Percentiles rank a stretch among this genome's conserved stretches.
Conservation (phyloP, 2,888 invertebrate species). For the Prenolepis imparis region DNA sequence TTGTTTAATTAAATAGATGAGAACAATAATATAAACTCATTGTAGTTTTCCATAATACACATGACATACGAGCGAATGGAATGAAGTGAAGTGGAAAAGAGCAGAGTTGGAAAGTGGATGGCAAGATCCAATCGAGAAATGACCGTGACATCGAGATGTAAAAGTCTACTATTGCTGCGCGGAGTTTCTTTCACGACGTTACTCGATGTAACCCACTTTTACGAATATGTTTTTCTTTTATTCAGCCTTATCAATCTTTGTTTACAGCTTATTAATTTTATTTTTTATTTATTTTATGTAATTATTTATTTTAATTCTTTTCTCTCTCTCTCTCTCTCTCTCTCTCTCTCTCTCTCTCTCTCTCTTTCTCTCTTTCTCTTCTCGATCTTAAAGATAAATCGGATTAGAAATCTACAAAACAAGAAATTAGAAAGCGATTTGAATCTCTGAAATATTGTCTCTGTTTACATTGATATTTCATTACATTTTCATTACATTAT, state of each 20-base stretch:
- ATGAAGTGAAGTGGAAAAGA: conserved; percentile 62
- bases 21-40: neutral
- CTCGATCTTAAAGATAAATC: neutral
- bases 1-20: neutral
- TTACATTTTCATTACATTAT: too few species aligned
- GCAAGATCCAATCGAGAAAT: conserved; percentile 71
- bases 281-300: neutral
- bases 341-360: neutral
- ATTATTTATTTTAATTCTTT: neutral
- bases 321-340: too few species aligned
- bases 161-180: conserved; percentile 67
- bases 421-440: neutral
- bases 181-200: neutral
- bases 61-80: conserved; percentile 48
- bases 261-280: neutral
- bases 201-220: conserved; percentile 61
- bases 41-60: conserved; percentile 2
- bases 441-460: neutral
- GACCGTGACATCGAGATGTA: conserved; percentile 77
- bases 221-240: neutral
- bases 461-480: too few species aligned
- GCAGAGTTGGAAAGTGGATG: conserved; percentile 72
- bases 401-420: neutral
- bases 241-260: neutral
- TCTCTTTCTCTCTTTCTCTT: neutral